Evolutionary conservation across 2,888 invertebrate species (phyloP).

Genomic region (Agriopis marginaria): DNA sequence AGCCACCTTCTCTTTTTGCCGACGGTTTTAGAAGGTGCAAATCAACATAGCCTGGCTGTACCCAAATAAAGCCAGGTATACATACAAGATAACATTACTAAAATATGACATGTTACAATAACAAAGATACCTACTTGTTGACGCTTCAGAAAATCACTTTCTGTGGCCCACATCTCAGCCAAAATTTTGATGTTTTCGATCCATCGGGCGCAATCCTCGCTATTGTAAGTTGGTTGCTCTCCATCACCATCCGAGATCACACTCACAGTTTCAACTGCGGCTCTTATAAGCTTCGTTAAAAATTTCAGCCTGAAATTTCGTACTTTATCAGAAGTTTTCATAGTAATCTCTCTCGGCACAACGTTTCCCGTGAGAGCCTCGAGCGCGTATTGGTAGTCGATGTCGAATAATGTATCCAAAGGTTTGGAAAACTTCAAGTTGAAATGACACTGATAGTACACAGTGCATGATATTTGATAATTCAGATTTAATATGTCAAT

Average conservation of each 20-base stretch:
- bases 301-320: conserved; percentile 90
- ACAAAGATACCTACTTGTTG: conserved; percentile 88
- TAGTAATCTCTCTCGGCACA: conserved; percentile 84
- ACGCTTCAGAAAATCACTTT: conserved; percentile 90
- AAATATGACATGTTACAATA: neutral
- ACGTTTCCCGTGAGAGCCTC: conserved; percentile 74
- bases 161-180: conserved; percentile 92
- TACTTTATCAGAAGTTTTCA: conserved; percentile 90
- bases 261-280: conserved; percentile 91
- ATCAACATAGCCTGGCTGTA: too few relatives aligned
- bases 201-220: conserved; percentile 86
- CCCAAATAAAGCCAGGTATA: too few relatives aligned
- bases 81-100: too few relatives aligned
- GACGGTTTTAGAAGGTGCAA: too few relatives aligned
- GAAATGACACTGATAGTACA: conserved; percentile 93
- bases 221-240: conserved; percentile 75
- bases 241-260: conserved; percentile 81
- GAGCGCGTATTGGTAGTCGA: conserved; percentile 88
- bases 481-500: conserved; percentile 92
- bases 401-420: conserved; percentile 92
- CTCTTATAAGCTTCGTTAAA: conserved; percentile 90
- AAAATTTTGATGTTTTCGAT: conserved; percentile 90
- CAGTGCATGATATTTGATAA: conserved; percentile 91
- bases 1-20: too few relatives aligned
- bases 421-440: conserved; percentile 91